These are phyloP conservation scores for Nibea albiflora DNA, from an alignment of 2,113 vertebrate species.

Conservation along the genomic window DNA sequence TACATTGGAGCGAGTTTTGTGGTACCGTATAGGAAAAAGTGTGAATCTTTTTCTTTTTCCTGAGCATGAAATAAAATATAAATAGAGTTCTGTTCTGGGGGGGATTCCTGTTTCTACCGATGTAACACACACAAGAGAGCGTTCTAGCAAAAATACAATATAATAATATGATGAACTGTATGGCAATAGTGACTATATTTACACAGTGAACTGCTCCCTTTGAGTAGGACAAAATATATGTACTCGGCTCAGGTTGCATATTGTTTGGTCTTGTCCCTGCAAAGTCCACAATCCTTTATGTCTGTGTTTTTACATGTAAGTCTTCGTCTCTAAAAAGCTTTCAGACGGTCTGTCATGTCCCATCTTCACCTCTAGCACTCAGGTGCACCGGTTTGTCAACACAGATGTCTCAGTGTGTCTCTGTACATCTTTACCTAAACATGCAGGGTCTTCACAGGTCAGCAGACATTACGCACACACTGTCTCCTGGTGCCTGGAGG, in stretches of 20 bases:
- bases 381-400: constrained; percentile 59
- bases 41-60: constrained; percentile 2
- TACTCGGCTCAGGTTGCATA: neutral
- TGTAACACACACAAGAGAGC: constrained; percentile 16
- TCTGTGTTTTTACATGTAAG: constrained; percentile 21
- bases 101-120: constrained; percentile 22
- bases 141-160: neutral
- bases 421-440: constrained; percentile 52
- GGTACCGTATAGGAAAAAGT: neutral
- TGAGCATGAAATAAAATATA: constrained; percentile 39
- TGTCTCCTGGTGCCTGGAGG: constrained; percentile 64
- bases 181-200: neutral
- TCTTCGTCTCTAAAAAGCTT: constrained; percentile 22
- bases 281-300: neutral
- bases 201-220: neutral
- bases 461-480: constrained; percentile 51
- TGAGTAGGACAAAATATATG: neutral
- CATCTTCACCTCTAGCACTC: constrained; percentile 54
- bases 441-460: constrained; percentile 59
- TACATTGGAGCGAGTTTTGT: constrained; percentile 7
- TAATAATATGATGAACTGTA: neutral
- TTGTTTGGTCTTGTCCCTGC: constrained; percentile 1
- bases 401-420: constrained; percentile 49
- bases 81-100: constrained; percentile 23
- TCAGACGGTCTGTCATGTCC: constrained; percentile 50